A percentile compares a stretch with the other conserved stretches of the same genome.
phyloP scores from a whole-genome alignment of 2,113 vertebrate species.

The Galeopterus variegatus region DNA sequence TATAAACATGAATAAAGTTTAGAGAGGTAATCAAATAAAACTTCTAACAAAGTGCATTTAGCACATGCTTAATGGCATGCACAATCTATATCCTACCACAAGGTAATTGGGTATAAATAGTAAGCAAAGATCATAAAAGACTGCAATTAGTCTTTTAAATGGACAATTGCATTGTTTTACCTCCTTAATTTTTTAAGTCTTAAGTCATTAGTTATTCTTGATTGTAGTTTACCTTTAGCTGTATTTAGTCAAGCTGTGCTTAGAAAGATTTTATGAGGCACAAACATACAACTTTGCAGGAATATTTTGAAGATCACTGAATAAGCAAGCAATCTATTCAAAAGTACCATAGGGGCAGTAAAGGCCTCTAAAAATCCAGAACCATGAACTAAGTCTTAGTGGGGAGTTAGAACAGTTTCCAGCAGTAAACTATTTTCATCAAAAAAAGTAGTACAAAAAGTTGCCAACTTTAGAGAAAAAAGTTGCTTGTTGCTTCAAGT shows the following conservation, averaged over 20 bases:
- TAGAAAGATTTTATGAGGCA: background rate
- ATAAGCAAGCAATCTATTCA: constrained; percentile 38
- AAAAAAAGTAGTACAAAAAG: background rate
- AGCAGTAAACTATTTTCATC: constrained; percentile 51
- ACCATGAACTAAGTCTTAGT: background rate
- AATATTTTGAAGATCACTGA: constrained; percentile 39
- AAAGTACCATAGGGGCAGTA: background rate
- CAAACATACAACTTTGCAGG: background rate
- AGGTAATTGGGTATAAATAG: constrained; percentile 61
- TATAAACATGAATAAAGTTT: constrained; percentile 59
- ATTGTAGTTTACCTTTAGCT: constrained; percentile 27
- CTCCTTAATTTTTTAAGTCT: constrained; percentile 33
- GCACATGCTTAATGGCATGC: background rate
- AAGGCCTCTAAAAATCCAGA: constrained; percentile 18
- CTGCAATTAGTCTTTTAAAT: constrained; percentile 47
- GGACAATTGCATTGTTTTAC: constrained; percentile 32
- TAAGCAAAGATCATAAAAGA: constrained; percentile 52
- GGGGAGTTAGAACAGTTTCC: background rate
- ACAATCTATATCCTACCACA: background rate
- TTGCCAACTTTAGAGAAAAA: constrained; percentile 48
- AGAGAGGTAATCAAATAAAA: constrained; percentile 73
- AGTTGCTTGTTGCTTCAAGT: constrained; percentile 57
- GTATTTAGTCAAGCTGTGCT: background rate
- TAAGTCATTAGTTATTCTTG: constrained; percentile 28
- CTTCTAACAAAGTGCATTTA: constrained; percentile 45